Percentiles rank a stretch among this genome's conserved stretches.
Conservation (phyloP, 2,888 invertebrate species). For the Himalopsyche kuldschensis region DNA sequence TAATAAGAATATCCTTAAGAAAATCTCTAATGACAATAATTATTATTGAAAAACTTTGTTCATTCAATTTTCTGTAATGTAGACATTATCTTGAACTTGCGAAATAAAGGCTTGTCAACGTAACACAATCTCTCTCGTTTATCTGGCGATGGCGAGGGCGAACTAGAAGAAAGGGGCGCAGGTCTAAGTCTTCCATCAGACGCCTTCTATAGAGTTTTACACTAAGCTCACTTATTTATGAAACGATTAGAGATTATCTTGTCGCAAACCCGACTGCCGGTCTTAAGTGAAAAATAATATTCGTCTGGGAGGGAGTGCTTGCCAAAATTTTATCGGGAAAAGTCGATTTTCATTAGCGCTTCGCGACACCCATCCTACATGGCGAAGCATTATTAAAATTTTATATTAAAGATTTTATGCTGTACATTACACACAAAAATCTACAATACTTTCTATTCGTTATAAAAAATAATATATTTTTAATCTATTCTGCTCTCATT, state of each 20-base stretch:
- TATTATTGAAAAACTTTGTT: neutral
- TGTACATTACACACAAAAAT: too few species aligned
- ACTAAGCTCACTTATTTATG: slow-evolving; percentile 24
- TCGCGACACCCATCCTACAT: neutral
- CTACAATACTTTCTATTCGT: too few species aligned
- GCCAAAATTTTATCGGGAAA: neutral
- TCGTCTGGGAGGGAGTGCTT: neutral
- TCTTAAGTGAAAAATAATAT: slow-evolving; percentile 13
- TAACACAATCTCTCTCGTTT: neutral
- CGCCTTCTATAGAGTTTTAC: slow-evolving; percentile 3
- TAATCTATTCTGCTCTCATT: too few species aligned
- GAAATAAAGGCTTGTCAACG: neutral
- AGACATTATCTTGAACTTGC: neutral
- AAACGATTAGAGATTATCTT: slow-evolving; percentile 27
- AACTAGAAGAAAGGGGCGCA: neutral
- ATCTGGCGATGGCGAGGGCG: neutral
- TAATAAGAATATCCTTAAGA: neutral
- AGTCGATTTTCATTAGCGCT: slow-evolving; percentile 9
- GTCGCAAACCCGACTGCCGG: slow-evolving; percentile 16
- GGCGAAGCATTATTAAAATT: neutral
- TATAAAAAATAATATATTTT: too few species aligned
- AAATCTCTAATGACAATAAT: neutral
- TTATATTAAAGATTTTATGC: too few species aligned
- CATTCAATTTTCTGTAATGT: neutral
- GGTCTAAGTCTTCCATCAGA: neutral